Base-by-base conservation (phyloP, 2,797 vertebrate genomes). In the Botia almorhae region DNA sequence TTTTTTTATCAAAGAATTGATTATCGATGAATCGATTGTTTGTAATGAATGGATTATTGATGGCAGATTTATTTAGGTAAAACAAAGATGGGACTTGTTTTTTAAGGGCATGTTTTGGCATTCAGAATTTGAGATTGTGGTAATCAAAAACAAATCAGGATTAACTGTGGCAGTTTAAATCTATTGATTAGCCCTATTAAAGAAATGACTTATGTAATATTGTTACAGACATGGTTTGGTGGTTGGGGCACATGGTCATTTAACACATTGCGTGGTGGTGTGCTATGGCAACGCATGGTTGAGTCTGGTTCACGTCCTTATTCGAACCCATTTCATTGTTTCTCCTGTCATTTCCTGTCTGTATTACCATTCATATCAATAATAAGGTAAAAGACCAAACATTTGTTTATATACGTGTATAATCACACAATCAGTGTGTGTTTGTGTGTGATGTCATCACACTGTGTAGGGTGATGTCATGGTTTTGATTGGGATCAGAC, bases 401-500 rank as follows among this genome's bases (percentile, higher is more conserved):
- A 5, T 33, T 33, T 33, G 33, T 33, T 68, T 16, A 56, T 68
- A 68, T 6, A 46, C n/a, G 21, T 5, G 7, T 36, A 29, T 76
- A 56, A 51, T 33, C 33, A 50, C 8, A n/a, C 16, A 2, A 69
- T 69, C 10, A 69, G 21, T 29, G n/a, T 67, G 60, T 17, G 10
- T 33, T 1, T 33, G 3, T 33, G 33, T 33, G 33, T 33, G 33
- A n/a, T n/a, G n/a, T n/a, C n/a, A n/a, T n/a, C n/a, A 56, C 8
- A 11, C 19, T 4, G 74, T 13, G 17, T 55, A 56, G 50, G 11
- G 60, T 78, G 43, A 53, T 71, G 48, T 53, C 68, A 79, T 71
- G 63, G 76, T 71, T 79, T 64, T 64, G 68, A 43, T 50, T n/a
- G 29, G 14, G 76, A 64, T 23, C 23, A 17, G 56, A 23, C 26